A percentile compares a stretch with the other conserved stretches of the same genome.
phyloP scores from a whole-genome alignment of 2,797 vertebrate genomes.

The Schizopygopsis malacanthus region DNA sequence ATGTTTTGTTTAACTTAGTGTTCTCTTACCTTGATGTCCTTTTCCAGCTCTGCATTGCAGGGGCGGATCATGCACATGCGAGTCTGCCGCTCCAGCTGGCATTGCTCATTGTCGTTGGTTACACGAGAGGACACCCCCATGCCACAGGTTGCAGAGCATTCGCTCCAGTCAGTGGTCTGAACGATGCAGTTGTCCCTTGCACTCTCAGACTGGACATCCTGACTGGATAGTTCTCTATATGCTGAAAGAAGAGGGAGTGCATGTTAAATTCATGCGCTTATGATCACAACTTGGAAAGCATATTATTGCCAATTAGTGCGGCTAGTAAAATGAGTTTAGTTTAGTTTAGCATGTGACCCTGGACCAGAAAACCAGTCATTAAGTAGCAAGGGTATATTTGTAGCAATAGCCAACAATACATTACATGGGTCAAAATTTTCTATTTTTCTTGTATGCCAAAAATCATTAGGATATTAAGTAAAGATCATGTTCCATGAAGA shows the following conservation, averaged over 20 bases:
- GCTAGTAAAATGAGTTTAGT: neutral
- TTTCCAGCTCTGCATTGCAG: slow-evolving; percentile 70
- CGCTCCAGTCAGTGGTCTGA: slow-evolving; percentile 81
- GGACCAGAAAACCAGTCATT: neutral
- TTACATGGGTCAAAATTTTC: neutral
- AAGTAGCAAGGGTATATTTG: neutral
- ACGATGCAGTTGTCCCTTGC: slow-evolving; percentile 81
- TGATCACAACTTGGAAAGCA: neutral
- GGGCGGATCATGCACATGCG: slow-evolving; percentile 79
- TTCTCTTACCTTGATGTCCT: slow-evolving; percentile 73
- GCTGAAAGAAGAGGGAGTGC: slow-evolving; percentile 58
- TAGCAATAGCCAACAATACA: neutral
- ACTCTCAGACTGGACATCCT: slow-evolving; percentile 59
- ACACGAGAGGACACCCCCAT: slow-evolving; percentile 81
- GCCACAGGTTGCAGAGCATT: slow-evolving; percentile 78
- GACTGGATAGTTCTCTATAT: slow-evolving; percentile 65
- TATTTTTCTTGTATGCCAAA: neutral
- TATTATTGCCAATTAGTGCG: neutral
- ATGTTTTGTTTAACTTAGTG: neutral
- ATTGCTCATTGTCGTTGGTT: slow-evolving; percentile 79
- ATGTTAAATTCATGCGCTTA: neutral
- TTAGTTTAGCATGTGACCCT: too few relatives aligned
- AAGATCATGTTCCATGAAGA: neutral
- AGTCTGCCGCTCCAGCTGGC: slow-evolving; percentile 79
- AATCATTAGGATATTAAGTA: neutral